These are phyloP conservation scores for Actinostola sp. DNA, from an alignment of 92 coral and sea anemone species.

Conservation along the genomic window DNA sequence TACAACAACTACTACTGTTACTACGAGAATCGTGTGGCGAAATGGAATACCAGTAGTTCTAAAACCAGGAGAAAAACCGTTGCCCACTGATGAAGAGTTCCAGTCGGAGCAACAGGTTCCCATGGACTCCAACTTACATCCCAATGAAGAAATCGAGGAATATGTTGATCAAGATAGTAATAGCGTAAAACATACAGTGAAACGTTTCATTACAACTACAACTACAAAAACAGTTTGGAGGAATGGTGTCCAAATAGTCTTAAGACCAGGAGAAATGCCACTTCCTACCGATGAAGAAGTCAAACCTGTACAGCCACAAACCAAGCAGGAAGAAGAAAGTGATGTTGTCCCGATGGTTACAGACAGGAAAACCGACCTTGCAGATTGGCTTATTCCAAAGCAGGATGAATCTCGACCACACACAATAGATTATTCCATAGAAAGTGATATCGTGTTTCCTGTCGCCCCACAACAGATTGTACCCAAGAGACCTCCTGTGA, in stretches of 20 bases:
- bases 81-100: slow-evolving; percentile 27
- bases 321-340: not conserved
- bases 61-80: slow-evolving; percentile 49
- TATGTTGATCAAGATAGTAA: slow-evolving; percentile 62
- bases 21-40: slow-evolving; percentile 20
- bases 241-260: slow-evolving; percentile 45
- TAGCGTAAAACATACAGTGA: slow-evolving; percentile 47
- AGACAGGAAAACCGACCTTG: slow-evolving; percentile 15
- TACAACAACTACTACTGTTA: slow-evolving; percentile 36
- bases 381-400: slow-evolving; percentile 39
- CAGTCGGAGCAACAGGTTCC: slow-evolving; percentile 20
- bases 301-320: slow-evolving; percentile 7
- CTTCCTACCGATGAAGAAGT: slow-evolving; percentile 15
- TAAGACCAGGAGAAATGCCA: slow-evolving; percentile 47
- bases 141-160: slow-evolving; percentile 48
- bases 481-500: slow-evolving; percentile 12
- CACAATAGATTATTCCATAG: slow-evolving; percentile 8
- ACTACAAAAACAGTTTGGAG: slow-evolving; percentile 34
- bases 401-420: slow-evolving; percentile 37
- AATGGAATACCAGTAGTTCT: slow-evolving; percentile 9
- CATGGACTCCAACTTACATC: not conserved
- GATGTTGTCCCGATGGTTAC: slow-evolving; percentile 7
- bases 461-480: slow-evolving; percentile 8
- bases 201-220: slow-evolving; percentile 47
- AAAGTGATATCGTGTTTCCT: not conserved